Base-by-base conservation (phyloP, 2,113 vertebrate genomes). In the Oxyruncus cristatus region DNA sequence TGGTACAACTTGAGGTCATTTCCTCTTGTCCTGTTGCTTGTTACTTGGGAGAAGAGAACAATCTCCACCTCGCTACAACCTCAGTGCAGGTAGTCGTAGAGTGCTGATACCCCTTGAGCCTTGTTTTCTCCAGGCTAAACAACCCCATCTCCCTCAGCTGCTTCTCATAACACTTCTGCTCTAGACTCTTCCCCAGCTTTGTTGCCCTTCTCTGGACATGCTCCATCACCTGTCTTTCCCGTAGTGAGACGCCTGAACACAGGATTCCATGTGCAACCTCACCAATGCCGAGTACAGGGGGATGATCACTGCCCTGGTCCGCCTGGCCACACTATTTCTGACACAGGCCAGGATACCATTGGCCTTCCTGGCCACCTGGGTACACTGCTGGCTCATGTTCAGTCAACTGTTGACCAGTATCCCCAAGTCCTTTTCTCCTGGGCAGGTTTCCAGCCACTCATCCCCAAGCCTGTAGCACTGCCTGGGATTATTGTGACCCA, bases 371-470 rank as follows among this genome's bases (percentile, higher is more conserved):
- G 46, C 5, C 53, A 53, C 8, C 30, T 21, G 7, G n/a, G 39
- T 14, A 55, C 14, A 42, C 0, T 42, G 0, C 8, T 74, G 53
- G 18, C 7, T 49, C 3, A 2, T 42, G 19, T 42, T 67, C 53
- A 61, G 30, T 12, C 4, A 2, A 26, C 32, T 37, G 22, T 35
- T 0, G 1, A 47, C 6, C 17, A 24, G 4, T 22, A 53, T 2
- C 2, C 14, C 3, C 12, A 42, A 12, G 21, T 12, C 14, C 18
- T 55, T 86, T 67, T 24, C 41, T 19, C 15, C 10, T 14, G 8
- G 21, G 11, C 41, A 62, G 7, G 8, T 67, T 85, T 47, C 39
- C 52, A 72, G 20, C 20, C 21, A 12, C 11, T 71, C 39, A 53
- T 14, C 26, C 6, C 37, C 8, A 28, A 61, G 4, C 7, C 22